Evolutionary conservation across 2,888 invertebrate species (phyloP).

Genomic region (Drosophila nr. medialis): DNA sequence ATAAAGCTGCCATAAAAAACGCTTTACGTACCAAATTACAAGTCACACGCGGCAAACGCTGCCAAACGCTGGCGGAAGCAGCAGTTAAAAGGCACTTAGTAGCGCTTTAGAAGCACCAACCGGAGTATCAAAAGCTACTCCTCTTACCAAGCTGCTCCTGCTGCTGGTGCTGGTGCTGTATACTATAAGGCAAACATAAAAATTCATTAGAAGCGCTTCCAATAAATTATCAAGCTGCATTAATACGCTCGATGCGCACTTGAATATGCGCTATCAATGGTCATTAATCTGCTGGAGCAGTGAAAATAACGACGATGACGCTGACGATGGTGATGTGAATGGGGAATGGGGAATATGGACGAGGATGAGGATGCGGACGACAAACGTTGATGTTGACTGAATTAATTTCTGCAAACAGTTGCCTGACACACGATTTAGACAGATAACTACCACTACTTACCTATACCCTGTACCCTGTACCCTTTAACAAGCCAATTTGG

Average conservation of each 20-base stretch:
- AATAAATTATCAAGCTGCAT: constrained; percentile 78
- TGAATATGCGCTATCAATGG: constrained; percentile 72
- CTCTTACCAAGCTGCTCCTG: not conserved
- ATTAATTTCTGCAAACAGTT: constrained; percentile 38
- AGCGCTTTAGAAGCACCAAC: constrained; percentile 42
- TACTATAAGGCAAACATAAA: constrained; percentile 60
- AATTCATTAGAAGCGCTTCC: constrained; percentile 72
- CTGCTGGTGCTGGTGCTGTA: constrained; percentile 2
- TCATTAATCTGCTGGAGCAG: constrained; percentile 60
- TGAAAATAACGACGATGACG: not conserved
- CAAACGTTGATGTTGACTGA: constrained; percentile 29
- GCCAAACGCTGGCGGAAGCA: constrained; percentile 46
- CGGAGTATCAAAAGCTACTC: constrained; percentile 27
- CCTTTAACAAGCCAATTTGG: constrained; percentile 59
- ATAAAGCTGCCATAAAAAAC: constrained; percentile 63
- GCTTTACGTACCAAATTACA: constrained; percentile 58
- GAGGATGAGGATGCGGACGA: not conserved
- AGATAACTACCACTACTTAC: not conserved
- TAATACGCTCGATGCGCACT: constrained; percentile 62
- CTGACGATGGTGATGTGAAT: not conserved
- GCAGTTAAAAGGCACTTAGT: constrained; percentile 68
- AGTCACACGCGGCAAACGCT: constrained; percentile 45
- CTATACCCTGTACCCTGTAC: not conserved
- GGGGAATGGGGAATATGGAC: no score
- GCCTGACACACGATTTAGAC: constrained; percentile 36